phyloP scores from a whole-genome alignment of 1,140 invertebrate species.

The Zaprionus ghesquierei region DNA sequence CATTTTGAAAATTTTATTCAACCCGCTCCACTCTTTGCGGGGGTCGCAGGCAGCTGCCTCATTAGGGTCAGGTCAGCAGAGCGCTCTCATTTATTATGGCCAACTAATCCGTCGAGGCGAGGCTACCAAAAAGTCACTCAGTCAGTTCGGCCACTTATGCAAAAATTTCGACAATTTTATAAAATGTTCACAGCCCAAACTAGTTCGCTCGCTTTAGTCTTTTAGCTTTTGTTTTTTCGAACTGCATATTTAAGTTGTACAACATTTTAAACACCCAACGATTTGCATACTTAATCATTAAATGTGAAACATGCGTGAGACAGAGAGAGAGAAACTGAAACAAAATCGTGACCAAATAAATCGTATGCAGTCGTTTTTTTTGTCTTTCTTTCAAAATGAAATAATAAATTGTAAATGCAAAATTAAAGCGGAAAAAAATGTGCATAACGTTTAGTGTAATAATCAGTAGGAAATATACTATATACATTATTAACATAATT shows the following conservation, averaged over 20 bases:
- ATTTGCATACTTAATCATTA: conserved; percentile 70
- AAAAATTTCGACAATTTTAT: conserved; percentile 34
- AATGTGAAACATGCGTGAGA: conserved; percentile 2
- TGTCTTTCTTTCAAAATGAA: conserved; percentile 46
- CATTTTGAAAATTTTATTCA: conserved; percentile 34
- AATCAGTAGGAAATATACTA: conserved; percentile 46
- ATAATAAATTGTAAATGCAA: conserved; percentile 57
- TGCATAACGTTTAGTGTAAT: conserved; percentile 78
- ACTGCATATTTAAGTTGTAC: conserved; percentile 71
- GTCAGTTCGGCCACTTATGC: conserved; percentile 46
- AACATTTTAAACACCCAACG: conserved; percentile 46
- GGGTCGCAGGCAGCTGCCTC: conserved; percentile 37
- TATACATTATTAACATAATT: too few species aligned
- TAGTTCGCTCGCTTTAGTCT: conserved; percentile 40
- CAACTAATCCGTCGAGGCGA: conserved; percentile 27
- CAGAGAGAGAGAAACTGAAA: conserved; percentile 26
- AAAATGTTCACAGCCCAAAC: conserved; percentile 40
- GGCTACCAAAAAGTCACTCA: conserved; percentile 42
- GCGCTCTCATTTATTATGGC: conserved; percentile 61
- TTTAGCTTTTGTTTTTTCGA: conserved; percentile 11
- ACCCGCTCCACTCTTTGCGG: conserved; percentile 17
- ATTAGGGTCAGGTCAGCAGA: conserved; percentile 49
- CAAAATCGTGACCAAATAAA: conserved; percentile 32
- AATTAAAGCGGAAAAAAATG: conserved; percentile 70
- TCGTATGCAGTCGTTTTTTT: conserved; percentile 6